Conservation (phyloP, 2,888 invertebrate genomes). For the Synergus gifuensis region DNA sequence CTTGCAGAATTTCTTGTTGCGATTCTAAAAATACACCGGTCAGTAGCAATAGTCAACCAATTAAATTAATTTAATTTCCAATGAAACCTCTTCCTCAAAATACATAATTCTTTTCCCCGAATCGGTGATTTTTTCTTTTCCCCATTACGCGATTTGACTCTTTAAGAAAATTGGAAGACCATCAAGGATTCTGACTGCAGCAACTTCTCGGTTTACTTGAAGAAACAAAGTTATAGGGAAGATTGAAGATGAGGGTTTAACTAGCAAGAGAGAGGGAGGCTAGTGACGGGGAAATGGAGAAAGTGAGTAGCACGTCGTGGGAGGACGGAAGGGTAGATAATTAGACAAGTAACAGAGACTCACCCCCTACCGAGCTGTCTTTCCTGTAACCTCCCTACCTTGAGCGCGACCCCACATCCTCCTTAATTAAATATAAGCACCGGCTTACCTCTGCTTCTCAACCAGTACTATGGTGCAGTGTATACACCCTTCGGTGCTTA, state of each 20-base stretch:
- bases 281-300: slow-evolving; percentile 22
- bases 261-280: neutral
- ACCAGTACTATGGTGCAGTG: slow-evolving; percentile 45
- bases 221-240: slow-evolving; percentile 41
- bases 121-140: slow-evolving; percentile 3
- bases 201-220: slow-evolving; percentile 19
- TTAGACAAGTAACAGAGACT: slow-evolving; percentile 73
- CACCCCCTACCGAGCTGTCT: slow-evolving; percentile 40
- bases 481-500: slow-evolving; percentile 36
- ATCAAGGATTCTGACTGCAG: slow-evolving; percentile 18
- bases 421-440: slow-evolving; percentile 75
- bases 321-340: slow-evolving; percentile 65
- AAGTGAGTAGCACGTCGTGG: slow-evolving; percentile 31
- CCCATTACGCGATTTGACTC: slow-evolving; percentile 19
- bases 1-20: too few species aligned
- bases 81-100: neutral
- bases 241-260: slow-evolving; percentile 41
- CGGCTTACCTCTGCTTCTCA: slow-evolving; percentile 67
- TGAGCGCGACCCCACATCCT: slow-evolving; percentile 62
- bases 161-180: slow-evolving; percentile 44
- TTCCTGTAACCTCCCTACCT: slow-evolving; percentile 49
- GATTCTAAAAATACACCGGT: too few species aligned
- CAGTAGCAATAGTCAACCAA: too few species aligned
- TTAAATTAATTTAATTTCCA: too few species aligned
- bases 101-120: neutral